A percentile compares a stretch with the other conserved stretches of the same genome.
phyloP scores from a whole-genome alignment of 2,113 vertebrate species.

The Clarias magur region DNA sequence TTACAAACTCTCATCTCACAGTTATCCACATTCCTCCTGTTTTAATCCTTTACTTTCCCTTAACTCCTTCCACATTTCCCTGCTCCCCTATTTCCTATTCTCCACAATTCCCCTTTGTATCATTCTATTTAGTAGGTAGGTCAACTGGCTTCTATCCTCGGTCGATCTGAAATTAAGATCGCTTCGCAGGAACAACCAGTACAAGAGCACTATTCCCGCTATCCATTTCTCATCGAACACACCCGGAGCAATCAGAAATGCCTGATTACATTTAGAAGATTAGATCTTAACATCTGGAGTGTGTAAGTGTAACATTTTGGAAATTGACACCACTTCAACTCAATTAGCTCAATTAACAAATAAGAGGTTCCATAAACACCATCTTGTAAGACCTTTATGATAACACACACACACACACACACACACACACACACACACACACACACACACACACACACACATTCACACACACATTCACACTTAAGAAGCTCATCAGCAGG shows the following conservation, averaged over 20 bases:
- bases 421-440: conserved; percentile 15
- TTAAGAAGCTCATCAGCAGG: conserved; percentile 17
- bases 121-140: not conserved
- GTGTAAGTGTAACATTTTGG: conserved; percentile 16
- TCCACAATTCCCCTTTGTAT: not conserved
- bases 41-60: not conserved
- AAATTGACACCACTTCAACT: conserved; percentile 21
- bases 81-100: too few species aligned
- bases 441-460: too few species aligned
- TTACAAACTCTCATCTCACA: not conserved
- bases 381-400: not conserved
- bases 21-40: not conserved
- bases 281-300: not conserved
- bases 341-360: conserved; percentile 30
- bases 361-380: not conserved
- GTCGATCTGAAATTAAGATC: not conserved
- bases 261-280: not conserved
- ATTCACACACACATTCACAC: not conserved
- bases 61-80: too few species aligned
- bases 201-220: not conserved
- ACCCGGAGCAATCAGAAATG: not conserved
- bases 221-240: not conserved
- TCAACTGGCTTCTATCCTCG: not conserved
- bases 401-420: not conserved
- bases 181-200: not conserved